Conservation (phyloP, 1,140 invertebrate species). For the Portunus trituberculatus region DNA sequence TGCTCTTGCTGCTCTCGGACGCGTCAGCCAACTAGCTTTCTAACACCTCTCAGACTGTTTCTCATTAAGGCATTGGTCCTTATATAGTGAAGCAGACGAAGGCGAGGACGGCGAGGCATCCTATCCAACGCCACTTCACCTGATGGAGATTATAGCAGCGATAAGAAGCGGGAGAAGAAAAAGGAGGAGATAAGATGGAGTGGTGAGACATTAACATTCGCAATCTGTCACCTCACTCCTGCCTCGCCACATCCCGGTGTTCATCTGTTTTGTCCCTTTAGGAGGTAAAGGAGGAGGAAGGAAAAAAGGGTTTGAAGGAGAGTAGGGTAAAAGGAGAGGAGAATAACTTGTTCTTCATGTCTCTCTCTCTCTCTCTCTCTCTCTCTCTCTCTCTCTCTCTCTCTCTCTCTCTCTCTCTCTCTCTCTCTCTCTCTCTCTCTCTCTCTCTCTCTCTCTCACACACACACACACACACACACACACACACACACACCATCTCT, state of each 20-base stretch:
- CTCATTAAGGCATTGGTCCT: background rate
- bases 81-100: background rate
- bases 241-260: background rate
- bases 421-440: too few relatives aligned
- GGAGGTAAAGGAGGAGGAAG: background rate
- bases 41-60: background rate
- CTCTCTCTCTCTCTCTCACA: too few relatives aligned
- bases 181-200: background rate
- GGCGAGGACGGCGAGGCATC: background rate
- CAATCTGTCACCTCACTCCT: background rate
- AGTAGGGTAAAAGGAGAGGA: background rate
- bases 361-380: slow-evolving; percentile 13
- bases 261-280: background rate
- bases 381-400: background rate
- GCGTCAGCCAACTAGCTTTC: background rate
- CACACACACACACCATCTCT: too few relatives aligned
- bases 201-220: background rate
- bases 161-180: background rate
- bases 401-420: too few relatives aligned
- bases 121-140: background rate
- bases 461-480: too few relatives aligned
- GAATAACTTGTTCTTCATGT: background rate
- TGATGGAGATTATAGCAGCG: background rate
- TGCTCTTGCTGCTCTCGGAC: background rate
- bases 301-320: background rate